phyloP scores from a whole-genome alignment of 2,888 invertebrate genomes.

The Ophioninae sp. region DNA sequence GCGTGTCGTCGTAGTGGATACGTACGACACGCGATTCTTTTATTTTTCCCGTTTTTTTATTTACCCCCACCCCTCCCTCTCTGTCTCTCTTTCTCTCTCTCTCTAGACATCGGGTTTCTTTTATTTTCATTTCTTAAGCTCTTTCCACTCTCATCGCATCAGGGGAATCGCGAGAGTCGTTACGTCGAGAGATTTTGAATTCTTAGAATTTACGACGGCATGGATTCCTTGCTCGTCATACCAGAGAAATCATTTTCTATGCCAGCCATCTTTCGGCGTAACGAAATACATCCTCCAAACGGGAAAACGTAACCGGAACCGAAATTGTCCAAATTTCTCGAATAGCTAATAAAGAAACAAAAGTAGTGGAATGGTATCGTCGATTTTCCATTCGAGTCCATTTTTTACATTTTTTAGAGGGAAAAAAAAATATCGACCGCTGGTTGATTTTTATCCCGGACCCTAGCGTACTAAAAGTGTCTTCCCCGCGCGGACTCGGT shows the following conservation, averaged over 20 bases:
- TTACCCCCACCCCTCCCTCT: neutral
- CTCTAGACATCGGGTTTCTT: slow-evolving; percentile 12
- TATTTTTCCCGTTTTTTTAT: slow-evolving; percentile 24
- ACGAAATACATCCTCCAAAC: neutral
- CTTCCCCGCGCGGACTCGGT: too few relatives aligned
- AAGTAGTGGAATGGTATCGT: too few relatives aligned
- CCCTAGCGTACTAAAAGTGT: too few relatives aligned
- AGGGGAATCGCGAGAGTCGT: slow-evolving; percentile 38
- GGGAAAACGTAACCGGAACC: too few relatives aligned
- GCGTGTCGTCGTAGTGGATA: slow-evolving; percentile 79
- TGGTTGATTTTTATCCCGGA: too few relatives aligned
- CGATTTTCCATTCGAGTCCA: too few relatives aligned
- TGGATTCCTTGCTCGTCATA: neutral
- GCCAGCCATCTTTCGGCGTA: neutral
- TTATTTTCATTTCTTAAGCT: slow-evolving; percentile 3
- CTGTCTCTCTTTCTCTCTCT: slow-evolving; percentile 10
- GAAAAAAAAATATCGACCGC: too few relatives aligned
- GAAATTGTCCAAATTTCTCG: too few relatives aligned
- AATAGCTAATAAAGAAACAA: too few relatives aligned
- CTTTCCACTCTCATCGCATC: slow-evolving; percentile 17
- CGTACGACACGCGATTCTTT: slow-evolving; percentile 10
- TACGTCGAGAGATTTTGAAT: slow-evolving; percentile 30
- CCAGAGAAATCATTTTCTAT: slow-evolving; percentile 37
- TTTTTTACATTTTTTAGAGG: too few relatives aligned
- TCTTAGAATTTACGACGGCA: slow-evolving; percentile 33